A percentile compares a stretch with the other conserved stretches of the same genome.
Evolutionary conservation across 2,888 invertebrate species (phyloP).

Genomic region (Caenorhabditis virilis): DNA sequence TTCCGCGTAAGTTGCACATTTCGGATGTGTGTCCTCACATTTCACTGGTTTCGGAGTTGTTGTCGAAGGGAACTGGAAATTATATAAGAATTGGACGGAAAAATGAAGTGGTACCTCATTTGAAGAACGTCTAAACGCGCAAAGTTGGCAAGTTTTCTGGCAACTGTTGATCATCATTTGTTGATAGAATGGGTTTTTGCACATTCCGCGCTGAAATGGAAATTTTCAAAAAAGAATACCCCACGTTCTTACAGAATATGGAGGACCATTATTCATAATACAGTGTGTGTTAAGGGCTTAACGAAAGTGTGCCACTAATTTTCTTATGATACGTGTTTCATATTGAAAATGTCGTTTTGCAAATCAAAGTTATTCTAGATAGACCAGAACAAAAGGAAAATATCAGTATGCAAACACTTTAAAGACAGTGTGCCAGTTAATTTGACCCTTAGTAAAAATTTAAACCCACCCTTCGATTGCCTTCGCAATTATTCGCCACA

Average conservation of each 20-base stretch:
- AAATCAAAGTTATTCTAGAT: neutral
- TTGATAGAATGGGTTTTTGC: slow-evolving; percentile 32
- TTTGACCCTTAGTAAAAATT: neutral
- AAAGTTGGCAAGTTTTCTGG: slow-evolving; percentile 36
- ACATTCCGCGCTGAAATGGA: slow-evolving; percentile 32
- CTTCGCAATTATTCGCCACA: slow-evolving; percentile 24
- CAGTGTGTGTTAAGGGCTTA: no score
- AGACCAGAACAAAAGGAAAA: no score
- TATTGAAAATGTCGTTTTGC: neutral
- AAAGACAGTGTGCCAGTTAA: no score
- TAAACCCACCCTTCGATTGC: slow-evolving; percentile 11
- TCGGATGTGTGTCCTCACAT: slow-evolving; percentile 12
- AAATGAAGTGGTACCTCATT: neutral
- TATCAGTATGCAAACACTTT: no score
- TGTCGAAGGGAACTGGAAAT: neutral
- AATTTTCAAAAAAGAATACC: neutral
- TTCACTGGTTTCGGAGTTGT: neutral
- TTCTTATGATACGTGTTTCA: no score
- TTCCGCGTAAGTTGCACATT: slow-evolving; percentile 27
- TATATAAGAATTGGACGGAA: neutral
- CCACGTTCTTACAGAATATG: no score
- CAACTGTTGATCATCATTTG: slow-evolving; percentile 34
- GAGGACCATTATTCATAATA: no score
- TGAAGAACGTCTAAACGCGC: slow-evolving; percentile 2
- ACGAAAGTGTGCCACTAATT: no score